Base-by-base conservation (phyloP, 2,113 vertebrate genomes). In the Pangasianodon gigas region DNA sequence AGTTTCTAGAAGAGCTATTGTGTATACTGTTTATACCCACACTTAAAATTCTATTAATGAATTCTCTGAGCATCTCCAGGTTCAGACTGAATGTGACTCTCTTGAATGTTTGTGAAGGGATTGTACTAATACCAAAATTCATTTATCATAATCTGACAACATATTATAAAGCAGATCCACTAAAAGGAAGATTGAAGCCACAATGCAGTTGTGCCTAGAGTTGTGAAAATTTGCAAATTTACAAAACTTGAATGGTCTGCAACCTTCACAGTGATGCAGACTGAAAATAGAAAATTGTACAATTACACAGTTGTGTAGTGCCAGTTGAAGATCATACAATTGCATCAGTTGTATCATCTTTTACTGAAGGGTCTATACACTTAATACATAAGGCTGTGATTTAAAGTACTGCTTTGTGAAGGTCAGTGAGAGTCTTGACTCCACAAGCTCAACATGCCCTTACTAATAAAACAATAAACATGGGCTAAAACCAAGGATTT, bases 391-490 rank as follows among this genome's bases (percentile, higher is more conserved):
- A 86, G 91, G 74, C 90, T 46, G 71, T 84, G 84, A 89, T 91
- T 93, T 90, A 92, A 90, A 89, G 69, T 90, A 93, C 91, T 91
- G 91, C 82, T 87, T 89, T 89, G 0, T 71, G 69, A 67, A 92
- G 95, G 94, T 95, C 95, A 96, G 91, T 94, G 92, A 84, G 94
- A 93, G 93, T 71, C 87, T 86, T 95, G 95, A 94, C 94, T 94
- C 90, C 90, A 91, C 90, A 91, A 94, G 87, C 93, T 93, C 92
- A 94, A 95, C 94, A 95, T 94, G 94, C 92, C 92, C 93, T 92
- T 94, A 91, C 93, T 95, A 94, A 95, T 96, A 94, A 94, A 96
- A 96, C 94, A 96, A 95, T 94, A 96, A 95, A 95, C 95, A 95
- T 77, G 69, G 86, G 91, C 92, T 93, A 93, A 93, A 83, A 92